These are phyloP conservation scores for Syrista parreyssii DNA, from an alignment of 2,888 invertebrate species.

Conservation along the genomic window DNA sequence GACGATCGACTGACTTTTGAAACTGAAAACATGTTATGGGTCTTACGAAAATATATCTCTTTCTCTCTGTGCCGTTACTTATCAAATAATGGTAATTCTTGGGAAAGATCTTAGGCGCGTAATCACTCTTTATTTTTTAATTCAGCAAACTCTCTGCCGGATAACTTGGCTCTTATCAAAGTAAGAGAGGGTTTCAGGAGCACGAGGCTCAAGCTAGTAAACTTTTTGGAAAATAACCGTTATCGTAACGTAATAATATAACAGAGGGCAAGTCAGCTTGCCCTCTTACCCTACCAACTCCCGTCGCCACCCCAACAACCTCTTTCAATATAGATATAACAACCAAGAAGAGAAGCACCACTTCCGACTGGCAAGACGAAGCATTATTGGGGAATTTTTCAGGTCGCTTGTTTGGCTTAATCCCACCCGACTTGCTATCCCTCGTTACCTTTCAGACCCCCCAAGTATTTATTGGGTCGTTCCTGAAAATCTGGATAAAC, in stretches of 20 bases:
- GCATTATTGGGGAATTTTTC: not conserved
- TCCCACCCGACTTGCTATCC: not conserved
- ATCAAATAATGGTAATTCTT: too few species aligned
- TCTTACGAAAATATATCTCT: too few species aligned
- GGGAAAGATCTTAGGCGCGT: not conserved
- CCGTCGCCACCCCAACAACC: not conserved
- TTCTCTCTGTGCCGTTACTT: too few species aligned
- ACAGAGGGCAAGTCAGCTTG: constrained; percentile 19
- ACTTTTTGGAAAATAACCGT: constrained; percentile 51
- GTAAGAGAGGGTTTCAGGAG: constrained; percentile 24
- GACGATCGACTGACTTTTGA: too few species aligned
- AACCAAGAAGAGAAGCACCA: not conserved
- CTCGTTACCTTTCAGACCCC: constrained; percentile 1
- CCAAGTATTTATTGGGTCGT: constrained; percentile 2
- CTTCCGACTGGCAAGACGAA: not conserved
- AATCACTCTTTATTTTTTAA: not conserved
- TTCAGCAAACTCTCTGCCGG: not conserved
- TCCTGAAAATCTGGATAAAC: constrained; percentile 1
- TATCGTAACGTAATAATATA: constrained; percentile 52
- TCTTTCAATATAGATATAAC: not conserved
- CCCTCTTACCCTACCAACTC: too few species aligned
- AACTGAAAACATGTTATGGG: too few species aligned
- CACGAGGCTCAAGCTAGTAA: constrained; percentile 39
- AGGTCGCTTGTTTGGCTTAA: constrained; percentile 1
- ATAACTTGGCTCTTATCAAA: constrained; percentile 39